These are phyloP conservation scores for Ligdia adustata DNA, from an alignment of 2,888 invertebrate genomes.

Conservation along the genomic window DNA sequence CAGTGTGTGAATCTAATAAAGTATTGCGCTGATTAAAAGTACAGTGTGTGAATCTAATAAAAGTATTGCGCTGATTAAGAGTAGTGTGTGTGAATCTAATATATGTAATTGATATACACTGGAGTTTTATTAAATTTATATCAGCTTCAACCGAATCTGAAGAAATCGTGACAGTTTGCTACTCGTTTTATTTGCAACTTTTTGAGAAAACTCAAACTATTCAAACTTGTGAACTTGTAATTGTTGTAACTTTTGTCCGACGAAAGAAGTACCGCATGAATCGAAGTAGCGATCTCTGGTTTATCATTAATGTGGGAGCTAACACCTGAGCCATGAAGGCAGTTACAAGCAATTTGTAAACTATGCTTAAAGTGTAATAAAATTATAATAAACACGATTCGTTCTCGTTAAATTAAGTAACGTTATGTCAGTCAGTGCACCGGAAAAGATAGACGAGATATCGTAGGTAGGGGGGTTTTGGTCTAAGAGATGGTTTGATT, in stretches of 20 bases:
- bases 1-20: too few species aligned
- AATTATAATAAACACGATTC: conserved; percentile 50
- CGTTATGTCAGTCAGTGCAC: conserved; percentile 51
- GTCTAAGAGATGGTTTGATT: conserved; percentile 2
- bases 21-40: too few species aligned
- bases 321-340: conserved; percentile 39
- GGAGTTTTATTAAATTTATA: too few species aligned
- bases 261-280: conserved; percentile 26
- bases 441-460: conserved; percentile 30
- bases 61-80: too few species aligned
- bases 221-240: conserved; percentile 15
- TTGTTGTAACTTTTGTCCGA: background rate
- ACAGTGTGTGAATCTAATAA: too few species aligned
- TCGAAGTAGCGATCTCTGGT: conserved; percentile 21
- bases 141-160: too few species aligned
- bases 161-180: too few species aligned
- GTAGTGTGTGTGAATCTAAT: too few species aligned
- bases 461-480: conserved; percentile 7
- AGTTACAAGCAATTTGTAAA: conserved; percentile 46
- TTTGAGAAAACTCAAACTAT: too few species aligned
- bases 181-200: too few species aligned
- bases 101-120: too few species aligned
- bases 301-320: conserved; percentile 43
- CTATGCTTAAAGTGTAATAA: conserved; percentile 50
- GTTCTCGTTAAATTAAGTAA: conserved; percentile 58